Conservation (phyloP, 2,113 vertebrate species). For the Aldabrachelys gigantea region DNA sequence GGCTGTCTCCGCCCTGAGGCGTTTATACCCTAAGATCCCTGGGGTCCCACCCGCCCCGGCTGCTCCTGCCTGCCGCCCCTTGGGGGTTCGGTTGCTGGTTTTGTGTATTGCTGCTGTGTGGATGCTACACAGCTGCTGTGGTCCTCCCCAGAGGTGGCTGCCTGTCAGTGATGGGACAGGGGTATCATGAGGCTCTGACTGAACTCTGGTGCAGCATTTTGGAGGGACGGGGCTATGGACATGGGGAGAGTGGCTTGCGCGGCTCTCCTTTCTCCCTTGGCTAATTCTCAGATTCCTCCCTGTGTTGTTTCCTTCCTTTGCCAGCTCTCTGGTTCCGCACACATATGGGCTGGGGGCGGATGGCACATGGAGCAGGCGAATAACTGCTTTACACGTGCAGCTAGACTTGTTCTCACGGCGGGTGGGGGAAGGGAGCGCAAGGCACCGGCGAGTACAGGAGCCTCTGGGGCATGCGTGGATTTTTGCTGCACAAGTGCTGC, state of each 20-base stretch:
- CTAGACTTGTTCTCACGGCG: neutral
- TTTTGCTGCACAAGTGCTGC: neutral
- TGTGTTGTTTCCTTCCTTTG: neutral
- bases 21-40: neutral
- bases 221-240: fast-evolving
- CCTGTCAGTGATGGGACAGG: neutral
- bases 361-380: slow-evolving; percentile 8
- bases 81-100: neutral
- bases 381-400: neutral
- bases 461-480: neutral
- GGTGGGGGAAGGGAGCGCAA: neutral
- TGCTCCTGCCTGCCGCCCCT: neutral
- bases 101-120: neutral
- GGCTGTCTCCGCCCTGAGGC: neutral
- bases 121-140: neutral
- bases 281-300: fast-evolving
- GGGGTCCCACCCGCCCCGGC: neutral
- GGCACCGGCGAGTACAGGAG: neutral
- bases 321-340: slow-evolving; percentile 23
- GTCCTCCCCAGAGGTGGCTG: neutral
- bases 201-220: neutral
- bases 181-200: fast-evolving
- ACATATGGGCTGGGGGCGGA: slow-evolving; percentile 49
- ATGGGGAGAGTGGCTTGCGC: neutral
- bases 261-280: neutral